phyloP scores from a whole-genome alignment of 2,888 invertebrate genomes.

The Emmelina monodactyla region DNA sequence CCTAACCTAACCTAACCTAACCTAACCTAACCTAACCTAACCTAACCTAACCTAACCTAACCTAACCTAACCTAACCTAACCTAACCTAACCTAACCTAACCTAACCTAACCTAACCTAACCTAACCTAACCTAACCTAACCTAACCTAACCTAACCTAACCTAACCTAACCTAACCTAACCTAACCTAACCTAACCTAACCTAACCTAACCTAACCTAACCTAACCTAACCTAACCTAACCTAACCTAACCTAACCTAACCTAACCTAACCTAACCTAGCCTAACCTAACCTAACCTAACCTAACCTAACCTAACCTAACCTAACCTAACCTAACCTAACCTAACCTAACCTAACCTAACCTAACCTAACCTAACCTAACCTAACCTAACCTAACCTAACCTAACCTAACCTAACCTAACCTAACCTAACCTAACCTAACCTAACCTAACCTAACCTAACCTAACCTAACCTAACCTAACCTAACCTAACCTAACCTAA shows the following conservation, averaged over 20 bases:
- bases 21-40: no score
- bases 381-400: slow-evolving; percentile 14
- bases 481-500: slow-evolving; percentile 15
- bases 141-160: slow-evolving; percentile 11
- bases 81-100: no score
- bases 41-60: slow-evolving; percentile 13
- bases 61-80: slow-evolving; percentile 9
- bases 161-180: slow-evolving; percentile 11
- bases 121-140: slow-evolving; percentile 11
- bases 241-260: slow-evolving; percentile 12
- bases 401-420: slow-evolving; percentile 13
- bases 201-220: slow-evolving; percentile 13
- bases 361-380: slow-evolving; percentile 16
- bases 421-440: slow-evolving; percentile 10
- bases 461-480: slow-evolving; percentile 12
- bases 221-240: slow-evolving; percentile 13
- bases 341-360: slow-evolving; percentile 17
- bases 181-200: slow-evolving; percentile 13
- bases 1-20: slow-evolving; percentile 12
- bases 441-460: slow-evolving; percentile 13
- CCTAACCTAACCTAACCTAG: slow-evolving; percentile 14
- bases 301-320: slow-evolving; percentile 17
- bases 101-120: slow-evolving; percentile 9
- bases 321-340: slow-evolving; percentile 18
- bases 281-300: slow-evolving; percentile 17